A percentile compares a stretch with the other conserved stretches of the same genome.
phyloP scores from a whole-genome alignment of 2,888 invertebrate genomes.

The Pedicia rivosa region DNA sequence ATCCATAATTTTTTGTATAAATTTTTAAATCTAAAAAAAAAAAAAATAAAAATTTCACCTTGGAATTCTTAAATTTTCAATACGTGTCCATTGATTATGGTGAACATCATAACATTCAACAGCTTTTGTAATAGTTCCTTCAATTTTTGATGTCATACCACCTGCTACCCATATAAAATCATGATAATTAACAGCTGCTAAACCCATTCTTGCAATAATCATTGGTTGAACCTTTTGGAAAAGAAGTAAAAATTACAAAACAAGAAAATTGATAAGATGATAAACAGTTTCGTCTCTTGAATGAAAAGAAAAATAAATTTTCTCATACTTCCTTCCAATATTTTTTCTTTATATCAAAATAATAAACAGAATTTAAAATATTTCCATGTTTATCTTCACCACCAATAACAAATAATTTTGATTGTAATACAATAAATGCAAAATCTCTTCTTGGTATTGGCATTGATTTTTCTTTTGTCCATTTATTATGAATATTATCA shows the following conservation, averaged over 20 bases:
- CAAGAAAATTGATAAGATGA: background rate
- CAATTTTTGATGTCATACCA: slow-evolving; percentile 44
- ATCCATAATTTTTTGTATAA: no score
- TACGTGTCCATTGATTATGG: slow-evolving; percentile 33
- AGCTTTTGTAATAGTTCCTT: slow-evolving; percentile 36
- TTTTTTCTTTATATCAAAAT: background rate
- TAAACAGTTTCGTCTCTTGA: background rate
- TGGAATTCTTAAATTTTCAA: background rate
- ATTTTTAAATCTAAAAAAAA: background rate
- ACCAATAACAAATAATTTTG: background rate
- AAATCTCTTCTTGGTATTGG: background rate
- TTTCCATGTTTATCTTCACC: background rate
- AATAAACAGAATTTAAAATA: background rate
- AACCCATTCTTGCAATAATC: slow-evolving; percentile 41
- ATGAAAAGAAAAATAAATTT: background rate
- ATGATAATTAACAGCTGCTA: slow-evolving; percentile 41
- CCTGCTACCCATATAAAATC: slow-evolving; percentile 55
- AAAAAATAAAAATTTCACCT: background rate
- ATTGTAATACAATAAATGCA: background rate
- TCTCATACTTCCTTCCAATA: background rate
- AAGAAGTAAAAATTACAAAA: background rate
- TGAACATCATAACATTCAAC: slow-evolving; percentile 47
- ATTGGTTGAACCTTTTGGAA: slow-evolving; percentile 34
- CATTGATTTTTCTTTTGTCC: background rate
- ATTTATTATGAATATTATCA: background rate